A percentile compares a stretch with the other conserved stretches of the same genome.
These are phyloP conservation scores for Monopis laevigella DNA, from an alignment of 2,888 invertebrate species.

Conservation along the genomic window DNA sequence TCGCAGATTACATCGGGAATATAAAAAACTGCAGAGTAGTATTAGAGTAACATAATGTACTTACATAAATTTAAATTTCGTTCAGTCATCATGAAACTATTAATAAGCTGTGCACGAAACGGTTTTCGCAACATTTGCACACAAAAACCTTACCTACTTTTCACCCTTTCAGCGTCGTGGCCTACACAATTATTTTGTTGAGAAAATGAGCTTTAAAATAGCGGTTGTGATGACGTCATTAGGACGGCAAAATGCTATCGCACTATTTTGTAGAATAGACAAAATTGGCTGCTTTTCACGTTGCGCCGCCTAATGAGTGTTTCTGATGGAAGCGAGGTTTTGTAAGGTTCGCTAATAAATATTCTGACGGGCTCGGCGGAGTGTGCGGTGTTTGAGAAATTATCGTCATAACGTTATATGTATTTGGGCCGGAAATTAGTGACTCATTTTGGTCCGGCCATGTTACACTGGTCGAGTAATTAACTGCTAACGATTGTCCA, in stretches of 20 bases:
- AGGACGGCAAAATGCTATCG: conserved; percentile 49
- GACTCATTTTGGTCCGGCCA: no score
- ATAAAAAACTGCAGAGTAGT: no score
- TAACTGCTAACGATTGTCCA: no score
- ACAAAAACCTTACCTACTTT: conserved; percentile 7
- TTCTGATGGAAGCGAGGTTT: neutral
- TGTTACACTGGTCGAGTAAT: no score
- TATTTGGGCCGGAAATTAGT: no score
- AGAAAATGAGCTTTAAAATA: conserved; percentile 28
- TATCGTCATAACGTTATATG: no score
- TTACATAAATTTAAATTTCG: no score
- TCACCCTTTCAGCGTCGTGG: conserved; percentile 9
- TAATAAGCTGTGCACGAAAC: neutral
- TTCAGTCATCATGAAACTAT: no score
- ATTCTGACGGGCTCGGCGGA: no score
- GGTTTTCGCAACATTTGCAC: neutral
- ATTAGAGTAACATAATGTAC: no score
- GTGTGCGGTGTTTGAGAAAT: no score
- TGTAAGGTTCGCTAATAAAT: neutral
- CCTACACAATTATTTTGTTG: conserved; percentile 5
- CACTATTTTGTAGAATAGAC: conserved; percentile 65
- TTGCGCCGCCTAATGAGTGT: conserved; percentile 49
- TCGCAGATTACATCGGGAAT: no score
- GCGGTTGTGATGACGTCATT: conserved; percentile 49
- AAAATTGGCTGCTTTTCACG: conserved; percentile 61